Percentiles rank a stretch among this genome's conserved stretches.
Evolutionary conservation across 2,113 vertebrate species (phyloP).

Genomic region (Mola mola): DNA sequence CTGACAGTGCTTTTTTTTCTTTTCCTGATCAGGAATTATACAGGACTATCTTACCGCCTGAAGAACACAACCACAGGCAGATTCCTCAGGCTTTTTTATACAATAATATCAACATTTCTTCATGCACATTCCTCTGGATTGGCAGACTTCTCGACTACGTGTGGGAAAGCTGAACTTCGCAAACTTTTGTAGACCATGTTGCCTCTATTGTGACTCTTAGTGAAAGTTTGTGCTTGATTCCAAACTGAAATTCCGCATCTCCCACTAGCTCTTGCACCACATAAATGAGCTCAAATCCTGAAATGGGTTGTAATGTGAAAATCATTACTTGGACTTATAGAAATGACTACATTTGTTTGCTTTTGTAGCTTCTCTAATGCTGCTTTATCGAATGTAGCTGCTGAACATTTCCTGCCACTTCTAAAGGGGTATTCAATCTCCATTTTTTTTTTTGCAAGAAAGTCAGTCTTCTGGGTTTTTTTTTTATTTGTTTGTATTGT

Average conservation of each 20-base stretch:
- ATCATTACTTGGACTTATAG: too few relatives aligned
- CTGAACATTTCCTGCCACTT: slow-evolving; percentile 43
- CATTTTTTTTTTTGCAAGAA: slow-evolving; percentile 19
- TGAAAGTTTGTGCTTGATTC: background rate
- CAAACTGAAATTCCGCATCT: too few relatives aligned
- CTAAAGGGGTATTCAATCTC: slow-evolving; percentile 41
- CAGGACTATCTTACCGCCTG: slow-evolving; percentile 17
- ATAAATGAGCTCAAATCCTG: too few relatives aligned
- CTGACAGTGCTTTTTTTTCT: slow-evolving; percentile 35
- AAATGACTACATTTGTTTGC: too few relatives aligned
- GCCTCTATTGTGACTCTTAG: too few relatives aligned
- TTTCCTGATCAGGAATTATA: too few relatives aligned
- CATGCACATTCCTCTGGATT: slow-evolving; percentile 5
- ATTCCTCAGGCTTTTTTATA: slow-evolving; percentile 5
- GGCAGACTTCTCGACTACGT: slow-evolving; percentile 18
- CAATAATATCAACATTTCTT: background rate
- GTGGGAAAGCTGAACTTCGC: slow-evolving; percentile 23
- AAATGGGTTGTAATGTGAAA: too few relatives aligned
- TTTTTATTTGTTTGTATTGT: slow-evolving; percentile 35
- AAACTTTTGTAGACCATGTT: too few relatives aligned
- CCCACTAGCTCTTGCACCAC: too few relatives aligned
- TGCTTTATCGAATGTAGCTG: too few relatives aligned
- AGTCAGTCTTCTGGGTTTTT: slow-evolving; percentile 13
- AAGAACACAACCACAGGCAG: slow-evolving; percentile 26
- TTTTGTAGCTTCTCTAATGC: too few relatives aligned